A percentile compares a stretch with the other conserved stretches of the same genome.
phyloP scores from a whole-genome alignment of 2,113 vertebrate species.

The Leuciscus idus region DNA sequence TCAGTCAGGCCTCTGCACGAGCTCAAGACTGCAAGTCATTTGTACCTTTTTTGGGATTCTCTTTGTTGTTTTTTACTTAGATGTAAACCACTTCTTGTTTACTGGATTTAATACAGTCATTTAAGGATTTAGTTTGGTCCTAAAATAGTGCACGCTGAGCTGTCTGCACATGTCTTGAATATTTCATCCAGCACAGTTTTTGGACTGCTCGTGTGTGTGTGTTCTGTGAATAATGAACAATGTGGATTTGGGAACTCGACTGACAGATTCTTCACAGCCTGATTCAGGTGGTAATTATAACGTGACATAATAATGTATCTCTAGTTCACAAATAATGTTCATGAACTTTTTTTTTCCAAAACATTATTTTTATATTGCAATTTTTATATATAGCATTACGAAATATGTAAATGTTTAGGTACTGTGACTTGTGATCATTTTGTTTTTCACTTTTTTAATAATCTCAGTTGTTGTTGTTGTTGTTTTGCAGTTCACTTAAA shows the following conservation, averaged over 20 bases:
- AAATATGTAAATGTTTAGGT: not conserved
- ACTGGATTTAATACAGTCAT: not conserved
- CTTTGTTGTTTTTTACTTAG: not conserved
- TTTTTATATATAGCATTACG: too few species aligned
- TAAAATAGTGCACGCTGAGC: not conserved
- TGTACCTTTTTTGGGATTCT: not conserved
- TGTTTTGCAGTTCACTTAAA: not conserved
- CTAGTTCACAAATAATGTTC: not conserved
- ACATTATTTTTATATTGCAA: not conserved
- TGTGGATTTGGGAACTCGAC: slow-evolving; percentile 33
- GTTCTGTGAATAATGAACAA: slow-evolving; percentile 7
- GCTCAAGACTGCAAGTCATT: not conserved
- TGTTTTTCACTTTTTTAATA: not conserved
- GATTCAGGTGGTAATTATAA: slow-evolving; percentile 13
- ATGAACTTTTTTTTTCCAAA: not conserved
- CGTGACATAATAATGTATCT: not conserved
- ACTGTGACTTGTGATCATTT: not conserved
- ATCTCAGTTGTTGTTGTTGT: not conserved
- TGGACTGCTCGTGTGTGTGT: not conserved
- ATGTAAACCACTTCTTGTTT: not conserved
- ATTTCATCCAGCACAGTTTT: not conserved
- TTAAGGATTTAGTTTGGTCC: slow-evolving; percentile 1
- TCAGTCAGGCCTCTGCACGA: not conserved
- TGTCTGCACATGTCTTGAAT: slow-evolving; percentile 39
- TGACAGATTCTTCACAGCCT: slow-evolving; percentile 23